Evolutionary conservation across 2,797 vertebrate genomes (phyloP), one percentile per base, ranked within the genome.

Genomic region (Typhlichthys subterraneus): DNA sequence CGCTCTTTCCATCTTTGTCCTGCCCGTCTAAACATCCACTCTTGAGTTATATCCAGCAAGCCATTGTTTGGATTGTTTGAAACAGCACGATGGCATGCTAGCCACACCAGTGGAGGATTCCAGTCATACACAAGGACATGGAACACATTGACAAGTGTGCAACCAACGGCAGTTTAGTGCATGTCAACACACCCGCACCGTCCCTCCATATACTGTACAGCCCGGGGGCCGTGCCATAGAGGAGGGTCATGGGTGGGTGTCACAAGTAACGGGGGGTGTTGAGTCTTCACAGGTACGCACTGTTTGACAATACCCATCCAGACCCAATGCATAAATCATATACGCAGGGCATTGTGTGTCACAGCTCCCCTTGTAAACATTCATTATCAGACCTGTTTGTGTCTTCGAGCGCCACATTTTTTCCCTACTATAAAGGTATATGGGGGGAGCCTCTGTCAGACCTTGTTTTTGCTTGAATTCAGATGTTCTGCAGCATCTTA

Each of bases 1-100:
- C 69, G 65, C 67, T 77, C 57, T 75, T 46, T 76, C 67, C 46
- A 66, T 60, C 64, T 57, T 52, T 67, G 65, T 53, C 53, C 60
- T 76, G 71, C 79, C 81, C 83, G 73, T 78, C 80, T 81, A 86
- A 88, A 89, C 86, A 89, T 65, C 78, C 62, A 62, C 57, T 69
- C 58, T 63, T 82, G 67, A 88, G 85, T 76, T 78, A 83, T 63
- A 61, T 76, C 68, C 81, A 85, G 64, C 50, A 57, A 63, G 33
- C 76, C 81, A 77, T 70, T 88, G 82, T 86, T 83, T 82, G 68
- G 60, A 66, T 8, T 63, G 65, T 59, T 77, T 77, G 55, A 87
- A 75, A 81, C 76, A 87, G 62, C 0, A 48, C 53, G 55, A 68
- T 29, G 69, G 77, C 78, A 69, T 59, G 73, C 70, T 67, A 48